Evolutionary conservation across 2,113 vertebrate genomes (phyloP), one percentile per base, ranked within the genome.

Genomic region (Anhinga anhinga): DNA sequence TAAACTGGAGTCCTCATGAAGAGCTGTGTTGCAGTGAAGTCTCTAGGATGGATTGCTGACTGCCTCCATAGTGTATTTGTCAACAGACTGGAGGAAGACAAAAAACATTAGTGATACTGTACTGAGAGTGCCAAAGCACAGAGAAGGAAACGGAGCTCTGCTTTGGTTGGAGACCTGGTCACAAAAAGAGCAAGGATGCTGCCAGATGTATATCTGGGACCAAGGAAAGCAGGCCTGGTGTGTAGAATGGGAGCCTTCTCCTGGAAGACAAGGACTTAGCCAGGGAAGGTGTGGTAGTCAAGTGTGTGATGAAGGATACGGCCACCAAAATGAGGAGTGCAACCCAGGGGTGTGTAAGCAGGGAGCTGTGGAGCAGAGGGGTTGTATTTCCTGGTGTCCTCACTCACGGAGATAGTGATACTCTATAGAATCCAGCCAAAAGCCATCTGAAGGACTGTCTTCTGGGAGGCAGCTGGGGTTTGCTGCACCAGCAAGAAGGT

Each of bases 291-390:
- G 66, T 29, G 20, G 13, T 52, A 7, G 25, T 9, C 1, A 3
- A 15, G 38, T 19, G n/a, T 25, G 30, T 0, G 8, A 2, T 13
- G 40, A 15, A 62, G 55, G 69, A 17, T 23, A 1, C 4, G 18
- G 52, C 53, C 30, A 49, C 59, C 53, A 27, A 25, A 62, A 40
- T 20, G n/a, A 18, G 19, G 5, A 15, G 36, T 50, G 47, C 9
- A 15, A 7, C 29, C 40, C 25, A 19, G 27, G 45, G 71, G 21
- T 16, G 25, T 20, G 30, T 30, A 15, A 55, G 42, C 40, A 12
- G 27, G 50, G 58, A 49, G 9, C 27, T 59, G 1, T 10, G 44
- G 65, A 81, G 67, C 20, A 38, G 67, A 42, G 66, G 15, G 22
- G 10, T 22, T 42, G 13, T 53, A 2, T 73, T 36, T 61, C 38